A percentile compares a stretch with the other conserved stretches of the same genome.
Conservation (phyloP, 1,140 invertebrate genomes). For the Arion vulgaris region DNA sequence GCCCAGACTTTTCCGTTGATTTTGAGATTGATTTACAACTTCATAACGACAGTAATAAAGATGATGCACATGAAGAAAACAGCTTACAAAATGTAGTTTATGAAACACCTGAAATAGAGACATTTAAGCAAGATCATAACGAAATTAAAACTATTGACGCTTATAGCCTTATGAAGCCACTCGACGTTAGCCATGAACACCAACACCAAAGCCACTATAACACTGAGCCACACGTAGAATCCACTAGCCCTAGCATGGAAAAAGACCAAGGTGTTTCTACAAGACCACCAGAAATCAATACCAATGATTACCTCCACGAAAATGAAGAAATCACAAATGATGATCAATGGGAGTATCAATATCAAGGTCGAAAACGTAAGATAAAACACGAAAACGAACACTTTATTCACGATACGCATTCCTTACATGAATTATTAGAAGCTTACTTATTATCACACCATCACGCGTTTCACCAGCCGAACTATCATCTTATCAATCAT, state of each 20-base stretch:
- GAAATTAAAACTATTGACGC: not conserved
- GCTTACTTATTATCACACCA: not conserved
- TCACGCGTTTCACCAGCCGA: not conserved
- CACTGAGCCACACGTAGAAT: too few species aligned
- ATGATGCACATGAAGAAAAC: not conserved
- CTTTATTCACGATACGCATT: not conserved
- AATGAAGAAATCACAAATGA: not conserved
- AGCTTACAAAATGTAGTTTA: not conserved
- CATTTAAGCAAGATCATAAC: not conserved
- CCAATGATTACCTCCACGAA: too few species aligned
- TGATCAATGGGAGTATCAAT: not conserved
- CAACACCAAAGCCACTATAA: not conserved
- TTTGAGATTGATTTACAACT: not conserved
- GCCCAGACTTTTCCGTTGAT: not conserved
- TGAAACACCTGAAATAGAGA: too few species aligned
- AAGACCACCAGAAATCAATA: too few species aligned
- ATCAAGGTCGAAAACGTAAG: not conserved
- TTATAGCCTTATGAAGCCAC: too few species aligned
- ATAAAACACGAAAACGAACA: not conserved
- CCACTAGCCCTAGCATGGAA: too few species aligned
- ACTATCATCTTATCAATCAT: too few species aligned
- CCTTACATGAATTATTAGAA: not conserved
- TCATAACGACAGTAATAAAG: not conserved
- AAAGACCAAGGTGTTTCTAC: too few species aligned
- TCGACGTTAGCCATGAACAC: not conserved